Evolutionary conservation across 2,797 vertebrate species (phyloP), one percentile per base, ranked within the genome.

Genomic region (Cossypha polioptera): DNA sequence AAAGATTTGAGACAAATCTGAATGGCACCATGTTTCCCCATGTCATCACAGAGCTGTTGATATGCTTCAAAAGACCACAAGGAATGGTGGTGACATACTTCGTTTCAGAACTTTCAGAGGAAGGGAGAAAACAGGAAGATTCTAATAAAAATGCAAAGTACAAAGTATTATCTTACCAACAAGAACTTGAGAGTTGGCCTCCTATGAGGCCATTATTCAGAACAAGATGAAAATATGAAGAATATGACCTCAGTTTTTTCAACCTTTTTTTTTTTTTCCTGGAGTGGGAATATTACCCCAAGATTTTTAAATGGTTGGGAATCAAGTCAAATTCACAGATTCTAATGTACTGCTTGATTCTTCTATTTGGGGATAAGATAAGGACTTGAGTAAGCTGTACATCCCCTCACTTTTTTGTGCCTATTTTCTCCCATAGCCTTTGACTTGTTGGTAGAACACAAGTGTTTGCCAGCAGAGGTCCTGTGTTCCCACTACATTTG

Each of bases 21-120:
- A 91, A 78, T 31, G 43, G 79, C 73, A 88, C 73, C 62, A 42
- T 69, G 81, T 76, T 96, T 94, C 94, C 78, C 87, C n/a, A 50
- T 86, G 91, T 96, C 93, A 88, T 81, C 92, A 66, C 80, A 3
- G 76, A 86, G 82, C 51, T 0, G 9, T 43, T 90, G 90, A 90
- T 90, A 75, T 42, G 72, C 66, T 96, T 95, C 82, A 91, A 90
- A 94, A 90, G 82, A 96, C 94, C 89, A 68, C 94, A 95, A 95
- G 76, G 88, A 95, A 95, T 94, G 91, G 79, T 94, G 86, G 93
- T 88, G 90, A 90, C 94, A 93, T 65, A 75, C 69, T 81, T 75
- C 0, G 0, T 81, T 93, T 88, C 73, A 78, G 88, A 93, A 90
- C 92, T 62, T 80, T 65, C 65, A 84, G 82, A 92, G 67, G 48